Conservation (phyloP, 2,888 invertebrate genomes). For the Antheraea yamamai region DNA sequence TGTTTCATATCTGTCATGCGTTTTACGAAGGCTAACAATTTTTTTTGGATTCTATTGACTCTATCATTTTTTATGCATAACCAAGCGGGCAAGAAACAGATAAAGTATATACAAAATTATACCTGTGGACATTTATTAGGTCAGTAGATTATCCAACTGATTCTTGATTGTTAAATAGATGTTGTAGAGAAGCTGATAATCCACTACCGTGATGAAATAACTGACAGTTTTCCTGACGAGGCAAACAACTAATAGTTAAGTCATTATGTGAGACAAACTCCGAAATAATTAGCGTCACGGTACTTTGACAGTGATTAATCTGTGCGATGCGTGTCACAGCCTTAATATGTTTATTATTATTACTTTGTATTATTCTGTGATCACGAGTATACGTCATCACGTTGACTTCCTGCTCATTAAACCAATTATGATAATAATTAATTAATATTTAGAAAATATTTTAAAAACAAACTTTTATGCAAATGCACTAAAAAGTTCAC, state of each 20-base stretch:
- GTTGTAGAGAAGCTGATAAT: background rate
- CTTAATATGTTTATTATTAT: background rate
- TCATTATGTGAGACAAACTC: background rate
- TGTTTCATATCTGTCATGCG: no score
- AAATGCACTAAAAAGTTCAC: no score
- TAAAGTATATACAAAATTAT: background rate
- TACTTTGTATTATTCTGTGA: background rate
- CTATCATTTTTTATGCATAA: no score
- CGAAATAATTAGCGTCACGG: conserved; percentile 2
- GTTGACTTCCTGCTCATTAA: background rate
- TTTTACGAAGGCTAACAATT: no score
- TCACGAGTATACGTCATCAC: background rate
- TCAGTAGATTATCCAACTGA: background rate
- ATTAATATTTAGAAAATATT: no score
- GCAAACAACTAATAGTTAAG: conserved; percentile 3
- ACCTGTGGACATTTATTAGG: background rate
- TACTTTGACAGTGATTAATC: conserved; percentile 12
- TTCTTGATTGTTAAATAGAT: background rate
- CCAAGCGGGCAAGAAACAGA: no score
- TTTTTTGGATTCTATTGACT: no score
- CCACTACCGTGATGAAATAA: background rate
- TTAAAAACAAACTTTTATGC: no score
- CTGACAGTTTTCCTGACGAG: background rate
- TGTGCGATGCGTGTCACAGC: background rate
- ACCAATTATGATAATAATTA: no score